Evolutionary conservation across 2,888 invertebrate genomes (phyloP), one percentile per base, ranked within the genome.

Genomic region (Acholoe squamosa): DNA sequence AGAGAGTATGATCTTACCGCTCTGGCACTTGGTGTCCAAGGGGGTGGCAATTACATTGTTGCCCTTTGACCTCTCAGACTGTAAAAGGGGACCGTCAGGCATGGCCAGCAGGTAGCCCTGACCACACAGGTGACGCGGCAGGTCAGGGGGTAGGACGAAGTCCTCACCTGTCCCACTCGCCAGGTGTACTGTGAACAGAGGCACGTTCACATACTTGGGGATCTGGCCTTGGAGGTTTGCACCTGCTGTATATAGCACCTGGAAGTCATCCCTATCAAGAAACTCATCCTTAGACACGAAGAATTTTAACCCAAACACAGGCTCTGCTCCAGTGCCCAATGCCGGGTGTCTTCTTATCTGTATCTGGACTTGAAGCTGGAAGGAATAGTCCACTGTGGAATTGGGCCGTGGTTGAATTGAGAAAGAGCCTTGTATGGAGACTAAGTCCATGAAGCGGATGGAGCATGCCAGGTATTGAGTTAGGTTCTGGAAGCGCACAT

Each of bases 401-500:
- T 28, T 5, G 34, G 14, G 34, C 34, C 12, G 80, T 25, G 5
- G 14, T 1, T 3, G 1, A 5, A 84, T 33, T 0, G 84, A 34
- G 43, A 34, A 33, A 3, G 84, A 51, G 84, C 16, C 43, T 0
- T 52, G 3, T 5, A 28, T 0, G 0, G 54, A 25, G 52, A 56
- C 7, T 0, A 86, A 22, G 86, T 86, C 86, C 54, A 86, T 10
- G 56, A 12, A 86, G 28, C 52, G 22, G 16, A 25, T 54, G 28
- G 86, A 86, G 86, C 86, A 86, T 31, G 34, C 43, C 14, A 43
- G 33, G 22, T 19, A 43, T 3, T 7, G 34, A 3, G 33, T 12
- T 3, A 80, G 80, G 80, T 52, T 28, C 86, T 54, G 54, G 54
- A 25, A 86, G 56, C 52, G 56, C 25, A 86, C 31, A 54, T 86